Evolutionary conservation across 2,888 invertebrate genomes (phyloP).

Genomic region (Drosophila merina): DNA sequence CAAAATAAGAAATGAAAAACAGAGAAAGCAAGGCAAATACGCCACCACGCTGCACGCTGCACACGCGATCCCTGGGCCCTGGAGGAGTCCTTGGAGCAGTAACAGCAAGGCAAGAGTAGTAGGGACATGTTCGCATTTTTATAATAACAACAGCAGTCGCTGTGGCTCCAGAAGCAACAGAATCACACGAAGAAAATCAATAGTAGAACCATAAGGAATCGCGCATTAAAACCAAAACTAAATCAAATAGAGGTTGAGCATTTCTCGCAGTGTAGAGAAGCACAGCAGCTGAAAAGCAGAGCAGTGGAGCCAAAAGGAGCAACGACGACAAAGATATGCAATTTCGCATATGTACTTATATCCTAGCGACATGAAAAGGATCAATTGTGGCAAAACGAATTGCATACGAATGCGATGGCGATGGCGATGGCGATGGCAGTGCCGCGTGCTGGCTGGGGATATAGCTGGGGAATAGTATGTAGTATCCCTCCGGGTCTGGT

Average conservation of each 20-base stretch:
- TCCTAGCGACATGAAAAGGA: constrained; percentile 80
- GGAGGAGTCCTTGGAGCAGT: constrained; percentile 54
- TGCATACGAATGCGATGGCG: constrained; percentile 74
- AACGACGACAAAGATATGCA: constrained; percentile 74
- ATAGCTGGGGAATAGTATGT: constrained; percentile 13
- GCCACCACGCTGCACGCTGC: constrained; percentile 36
- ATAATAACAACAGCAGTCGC: constrained; percentile 51
- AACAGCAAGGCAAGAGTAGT: constrained; percentile 19
- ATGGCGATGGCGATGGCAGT: constrained; percentile 43
- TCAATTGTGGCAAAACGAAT: constrained; percentile 80
- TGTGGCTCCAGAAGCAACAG: constrained; percentile 32
- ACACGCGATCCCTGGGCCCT: constrained; percentile 49
- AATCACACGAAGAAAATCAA: background rate
- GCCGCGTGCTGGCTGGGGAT: constrained; percentile 25
- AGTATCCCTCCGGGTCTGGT: background rate
- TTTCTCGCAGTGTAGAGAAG: constrained; percentile 1
- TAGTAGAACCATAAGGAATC: no score
- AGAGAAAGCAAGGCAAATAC: constrained; percentile 45
- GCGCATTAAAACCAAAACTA: no score
- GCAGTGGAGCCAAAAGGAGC: constrained; percentile 39
- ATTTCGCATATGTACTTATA: constrained; percentile 80
- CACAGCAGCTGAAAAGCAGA: constrained; percentile 15
- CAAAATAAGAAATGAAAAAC: constrained; percentile 29
- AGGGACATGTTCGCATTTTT: constrained; percentile 49
- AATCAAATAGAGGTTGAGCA: no score